These are phyloP conservation scores for Taphrorychus bicolor DNA, from an alignment of 2,888 invertebrate species.

Conservation along the genomic window DNA sequence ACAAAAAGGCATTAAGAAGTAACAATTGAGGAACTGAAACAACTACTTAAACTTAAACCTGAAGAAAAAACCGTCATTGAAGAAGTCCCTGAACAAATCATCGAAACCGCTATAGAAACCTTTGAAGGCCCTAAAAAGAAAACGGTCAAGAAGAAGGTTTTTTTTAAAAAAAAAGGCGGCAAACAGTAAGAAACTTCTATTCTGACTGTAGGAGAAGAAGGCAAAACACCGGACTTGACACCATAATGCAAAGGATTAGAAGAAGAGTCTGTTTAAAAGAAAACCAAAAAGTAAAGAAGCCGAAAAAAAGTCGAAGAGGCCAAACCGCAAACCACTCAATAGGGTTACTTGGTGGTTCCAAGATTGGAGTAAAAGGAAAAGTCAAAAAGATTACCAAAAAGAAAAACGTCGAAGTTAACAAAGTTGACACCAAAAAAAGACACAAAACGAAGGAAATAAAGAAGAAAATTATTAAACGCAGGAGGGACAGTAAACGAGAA, in stretches of 20 bases:
- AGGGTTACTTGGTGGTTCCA: constrained; percentile 48
- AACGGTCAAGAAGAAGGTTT: constrained; percentile 44
- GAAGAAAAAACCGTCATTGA: constrained; percentile 47
- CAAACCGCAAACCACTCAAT: constrained; percentile 36
- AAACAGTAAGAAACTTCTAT: constrained; percentile 56
- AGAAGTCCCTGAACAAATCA: constrained; percentile 52
- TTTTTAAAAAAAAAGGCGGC: constrained; percentile 49
- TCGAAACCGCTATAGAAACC: constrained; percentile 40
- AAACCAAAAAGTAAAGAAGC: constrained; percentile 23
- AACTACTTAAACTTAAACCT: constrained; percentile 44
- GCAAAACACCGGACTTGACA: constrained; percentile 47
- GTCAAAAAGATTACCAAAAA: constrained; percentile 26
- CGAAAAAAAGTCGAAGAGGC: constrained; percentile 18
- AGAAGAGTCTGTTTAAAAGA: background rate
- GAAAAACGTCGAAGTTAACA: constrained; percentile 45
- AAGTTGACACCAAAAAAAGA: constrained; percentile 35
- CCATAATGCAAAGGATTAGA: constrained; percentile 53
- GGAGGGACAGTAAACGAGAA: constrained; percentile 54
- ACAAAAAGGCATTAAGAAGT: constrained; percentile 49
- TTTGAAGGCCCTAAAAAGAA: constrained; percentile 44
- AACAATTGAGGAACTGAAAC: constrained; percentile 45
- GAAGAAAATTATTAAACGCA: constrained; percentile 55
- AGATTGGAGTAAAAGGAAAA: constrained; percentile 43
- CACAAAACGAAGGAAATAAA: constrained; percentile 46
- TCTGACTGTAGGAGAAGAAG: constrained; percentile 44